Evolutionary conservation across 2,888 invertebrate genomes (phyloP), one percentile per base, ranked within the genome.

Genomic region (Acronicta alni): DNA sequence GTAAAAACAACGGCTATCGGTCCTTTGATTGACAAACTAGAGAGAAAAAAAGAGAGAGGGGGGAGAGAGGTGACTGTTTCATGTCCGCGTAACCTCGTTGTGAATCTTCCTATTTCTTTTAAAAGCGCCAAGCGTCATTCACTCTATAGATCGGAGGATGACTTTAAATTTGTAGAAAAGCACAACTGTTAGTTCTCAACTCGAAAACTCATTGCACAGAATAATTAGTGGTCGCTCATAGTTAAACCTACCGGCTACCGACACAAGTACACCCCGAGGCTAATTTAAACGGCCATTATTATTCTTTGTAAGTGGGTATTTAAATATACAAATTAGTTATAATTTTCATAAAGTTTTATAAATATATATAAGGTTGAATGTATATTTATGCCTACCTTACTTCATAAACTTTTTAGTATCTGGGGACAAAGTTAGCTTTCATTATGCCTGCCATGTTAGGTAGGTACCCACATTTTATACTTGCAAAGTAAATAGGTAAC

Each of bases 321-420:
- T 30, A 47, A 32, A 39, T 39, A 70, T 43, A 69, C 47, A 72
- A 72, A 62, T 67, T 72, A 51, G 68, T 62, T 57, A 63, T 38
- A 73, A 73, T 73, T 68, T 72, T 53, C 41, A 52, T 48, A 55
- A 68, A 76, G 39, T 77, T 77, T 67, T 70, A 48, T 56, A 65
- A 71, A 64, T 71, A 64, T 71, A 64, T 44, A 35, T 44, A 35
- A 57, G 39, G 49, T 39, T 41, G 51, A 60, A 60, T 57, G 53
- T 73, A 59, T 68, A 69, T 66, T 66, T 76, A 68, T 64, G 63
- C 47, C 64, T 67, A 71, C 67, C 70, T 66, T 58, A 56, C 53
- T 54, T 73, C 75, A 57, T 75, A 75, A 75, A 77, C 60, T 67
- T 75, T 74, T 75, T 77, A 74, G 60, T 74, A 77, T 71, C 75